Base-by-base conservation (phyloP, 2,113 vertebrate genomes). In the Delphinus delphis region DNA sequence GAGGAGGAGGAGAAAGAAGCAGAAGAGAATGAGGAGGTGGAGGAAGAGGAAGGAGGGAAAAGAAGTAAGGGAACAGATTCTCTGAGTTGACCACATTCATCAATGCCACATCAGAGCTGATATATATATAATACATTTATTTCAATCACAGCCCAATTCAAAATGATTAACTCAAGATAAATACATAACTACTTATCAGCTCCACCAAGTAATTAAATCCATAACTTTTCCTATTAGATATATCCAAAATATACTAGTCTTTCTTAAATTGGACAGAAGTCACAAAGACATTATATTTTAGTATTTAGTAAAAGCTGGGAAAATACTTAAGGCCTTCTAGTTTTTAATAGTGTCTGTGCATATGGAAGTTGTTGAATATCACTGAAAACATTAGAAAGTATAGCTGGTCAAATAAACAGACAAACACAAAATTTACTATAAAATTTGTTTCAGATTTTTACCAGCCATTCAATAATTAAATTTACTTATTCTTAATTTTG, bases 401-500 rank as follows among this genome's bases (percentile, higher is more conserved):
- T 38, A 77, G 9, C 33, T 83, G 26, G 12, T 60, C 31, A 97
- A 95, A 86, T 18, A 70, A 60, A 94, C 2, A 44, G 18, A 81
- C 13, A 60, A 90, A 96, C 11, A 25, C 33, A 53, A 87, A 9
- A 36, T 83, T 58, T 71, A 89, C 33, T 38, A 17, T 68, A 91
- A 79, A 79, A 62, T 76, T 70, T 68, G 13, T 70, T 86, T 94
- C 3, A 90, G 17, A 44, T 63, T 33, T 97, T 96, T 92, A 97
- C 2, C 21, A 97, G 76, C 33, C 87, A 91, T 86, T 93, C 17
- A 60, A 28, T 71, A n/a, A 94, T 70, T 91, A 91, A 93, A 90
- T 88, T 93, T 94, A 95, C 53, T n/a, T 38, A 68, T 58, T 47
- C 6, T 97, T 93, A 95, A 84, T 96, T 97, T 97, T 98, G 60